Conservation (phyloP, 2,888 invertebrate genomes). For the Meloe dianella region DNA sequence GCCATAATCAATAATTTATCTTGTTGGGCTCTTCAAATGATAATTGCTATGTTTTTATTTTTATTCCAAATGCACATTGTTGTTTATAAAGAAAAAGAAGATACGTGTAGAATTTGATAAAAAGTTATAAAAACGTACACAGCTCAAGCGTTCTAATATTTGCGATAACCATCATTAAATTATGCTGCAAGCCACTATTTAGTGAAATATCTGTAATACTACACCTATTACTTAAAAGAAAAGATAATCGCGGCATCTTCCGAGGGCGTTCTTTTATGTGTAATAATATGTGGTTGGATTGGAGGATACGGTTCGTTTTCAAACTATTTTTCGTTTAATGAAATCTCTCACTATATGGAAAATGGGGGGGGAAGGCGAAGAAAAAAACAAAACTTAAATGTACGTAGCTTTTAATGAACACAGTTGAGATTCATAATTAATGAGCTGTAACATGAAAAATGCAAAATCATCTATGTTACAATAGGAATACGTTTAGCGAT, state of each 20-base stretch:
- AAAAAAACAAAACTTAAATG: neutral
- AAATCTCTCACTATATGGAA: neutral
- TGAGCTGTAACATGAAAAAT: slow-evolving; percentile 4
- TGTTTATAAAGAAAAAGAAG: neutral
- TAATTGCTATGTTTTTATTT: slow-evolving; percentile 9
- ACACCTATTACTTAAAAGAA: slow-evolving; percentile 42
- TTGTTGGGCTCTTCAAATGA: neutral
- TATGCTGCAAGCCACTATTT: slow-evolving; percentile 42
- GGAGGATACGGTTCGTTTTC: slow-evolving; percentile 41
- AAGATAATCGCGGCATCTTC: slow-evolving; percentile 41
- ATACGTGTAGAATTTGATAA: neutral
- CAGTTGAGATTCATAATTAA: neutral
- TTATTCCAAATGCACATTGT: neutral
- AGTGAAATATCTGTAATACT: slow-evolving; percentile 46
- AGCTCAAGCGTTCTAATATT: slow-evolving; percentile 40
- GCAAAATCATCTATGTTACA: slow-evolving; percentile 1
- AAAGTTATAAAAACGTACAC: neutral
- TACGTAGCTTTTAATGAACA: slow-evolving; percentile 10
- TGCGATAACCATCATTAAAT: slow-evolving; percentile 40
- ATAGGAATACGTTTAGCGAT: slow-evolving; percentile 1
- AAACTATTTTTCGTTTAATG: slow-evolving; percentile 12
- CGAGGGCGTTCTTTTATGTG: slow-evolving; percentile 34
- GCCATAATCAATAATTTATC: slow-evolving; percentile 25
- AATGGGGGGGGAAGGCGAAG: neutral
- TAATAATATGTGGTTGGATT: slow-evolving; percentile 38